Conservation (phyloP, 2,113 vertebrate genomes). For the Caracal caracal region DNA sequence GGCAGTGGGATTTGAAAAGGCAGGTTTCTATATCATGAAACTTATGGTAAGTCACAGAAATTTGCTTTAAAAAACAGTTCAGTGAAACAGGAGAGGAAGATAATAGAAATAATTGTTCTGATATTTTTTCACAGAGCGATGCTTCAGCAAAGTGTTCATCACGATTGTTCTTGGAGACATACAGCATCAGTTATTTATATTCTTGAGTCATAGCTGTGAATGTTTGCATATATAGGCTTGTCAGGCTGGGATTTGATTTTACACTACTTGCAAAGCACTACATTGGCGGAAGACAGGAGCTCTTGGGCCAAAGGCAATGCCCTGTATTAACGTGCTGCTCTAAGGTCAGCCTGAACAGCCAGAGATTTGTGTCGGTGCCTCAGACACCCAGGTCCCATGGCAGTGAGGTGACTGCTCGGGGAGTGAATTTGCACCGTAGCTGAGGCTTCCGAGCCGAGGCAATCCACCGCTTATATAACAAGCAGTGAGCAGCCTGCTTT, state of each 20-base stretch:
- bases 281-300: not conserved
- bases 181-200: not conserved
- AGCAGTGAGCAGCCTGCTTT: not conserved
- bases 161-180: not conserved
- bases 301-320: not conserved
- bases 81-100: not conserved
- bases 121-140: not conserved
- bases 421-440: not conserved
- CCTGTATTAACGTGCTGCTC: accelerated
- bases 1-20: constrained; percentile 18
- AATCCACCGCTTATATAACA: not conserved
- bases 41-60: not conserved
- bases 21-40: constrained; percentile 2
- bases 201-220: not conserved
- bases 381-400: not conserved
- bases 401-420: accelerated
- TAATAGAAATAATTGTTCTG: not conserved
- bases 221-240: accelerated
- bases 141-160: not conserved
- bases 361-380: accelerated
- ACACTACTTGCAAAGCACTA: not conserved
- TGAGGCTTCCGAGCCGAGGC: not conserved
- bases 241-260: not conserved
- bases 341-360: accelerated
- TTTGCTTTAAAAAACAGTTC: not conserved